Evolutionary conservation across 2,797 vertebrate species (phyloP), one percentile per base, ranked within the genome.

Genomic region (Myotis findleyi): DNA sequence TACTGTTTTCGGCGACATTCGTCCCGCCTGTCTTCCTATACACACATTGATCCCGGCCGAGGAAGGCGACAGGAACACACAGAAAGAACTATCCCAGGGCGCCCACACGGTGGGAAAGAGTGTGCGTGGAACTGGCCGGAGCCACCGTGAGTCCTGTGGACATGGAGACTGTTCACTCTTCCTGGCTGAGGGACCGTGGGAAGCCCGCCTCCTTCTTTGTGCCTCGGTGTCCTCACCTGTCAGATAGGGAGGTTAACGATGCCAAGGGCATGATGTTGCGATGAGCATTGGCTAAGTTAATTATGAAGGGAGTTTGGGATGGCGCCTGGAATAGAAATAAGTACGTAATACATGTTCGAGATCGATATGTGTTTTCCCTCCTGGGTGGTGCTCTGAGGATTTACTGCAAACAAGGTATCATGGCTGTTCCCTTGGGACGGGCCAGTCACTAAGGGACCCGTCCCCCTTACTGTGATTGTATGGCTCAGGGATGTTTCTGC

Each of bases 401-500:
- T 95, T 93, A 73, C 87, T 93, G 82, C 93, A 94, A 95, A 76
- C 84, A 89, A 96, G 94, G 85, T 92, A 89, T 64, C 95, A 62
- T 11, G 41, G 64, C 83, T 72, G 23, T 51, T 86, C 85, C 93
- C 92, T 13, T 27, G 91, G 90, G 93, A 81, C 73, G 30, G 57
- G 77, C 80, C 20, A 62, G 87, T 76, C 89, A 51, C 93, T 89
- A 51, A 88, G 87, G 87, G 96, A 96, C 92, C 87, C 85, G 71
- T 93, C 90, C 82, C 92, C 86, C 96, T 93, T 92, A 86, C 87
- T 82, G 0, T 36, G 76, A 95, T 95, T 92, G 7, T 75, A 51
- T 72, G 94, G 94, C 92, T 96, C 84, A 71, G 87, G 95, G 93
- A 83, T 82, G 87, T 87, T 62, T 91, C 96, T 93, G 94, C 92